Conservation (phyloP, 2,113 vertebrate species). For the Alligator sinensis region DNA sequence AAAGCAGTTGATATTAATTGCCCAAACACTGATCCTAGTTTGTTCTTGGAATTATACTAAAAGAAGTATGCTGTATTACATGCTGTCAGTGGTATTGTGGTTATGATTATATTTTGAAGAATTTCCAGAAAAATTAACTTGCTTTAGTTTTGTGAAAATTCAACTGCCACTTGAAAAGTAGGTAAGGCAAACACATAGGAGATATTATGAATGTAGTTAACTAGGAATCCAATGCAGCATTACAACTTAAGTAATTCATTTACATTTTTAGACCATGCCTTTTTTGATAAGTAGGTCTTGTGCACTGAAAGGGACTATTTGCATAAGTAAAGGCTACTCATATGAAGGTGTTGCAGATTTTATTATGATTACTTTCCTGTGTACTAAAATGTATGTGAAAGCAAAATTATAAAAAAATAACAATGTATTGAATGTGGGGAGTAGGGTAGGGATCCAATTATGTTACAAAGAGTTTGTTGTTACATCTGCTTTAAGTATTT, state of each 20-base stretch:
- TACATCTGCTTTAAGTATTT: background rate
- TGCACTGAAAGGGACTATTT: background rate
- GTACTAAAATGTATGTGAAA: background rate
- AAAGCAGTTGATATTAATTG: slow-evolving; percentile 33
- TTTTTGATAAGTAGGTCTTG: background rate
- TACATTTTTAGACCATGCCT: background rate
- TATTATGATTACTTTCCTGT: background rate
- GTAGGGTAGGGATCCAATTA: background rate
- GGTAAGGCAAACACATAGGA: background rate
- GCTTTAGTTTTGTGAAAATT: background rate
- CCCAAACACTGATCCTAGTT: slow-evolving; percentile 1
- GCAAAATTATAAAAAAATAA: background rate
- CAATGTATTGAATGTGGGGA: background rate
- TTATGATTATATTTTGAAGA: background rate
- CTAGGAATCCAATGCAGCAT: background rate
- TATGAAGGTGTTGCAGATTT: background rate
- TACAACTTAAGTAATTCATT: background rate
- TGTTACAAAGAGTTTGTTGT: background rate
- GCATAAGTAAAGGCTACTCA: background rate
- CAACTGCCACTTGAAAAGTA: background rate
- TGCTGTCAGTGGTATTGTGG: background rate
- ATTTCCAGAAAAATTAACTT: slow-evolving; percentile 3
- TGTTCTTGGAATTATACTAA: slow-evolving; percentile 7
- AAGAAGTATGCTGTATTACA: background rate
- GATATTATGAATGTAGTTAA: background rate